Evolutionary conservation across 2,888 invertebrate species (phyloP).

Genomic region (Cyrtodaria siliqua): DNA sequence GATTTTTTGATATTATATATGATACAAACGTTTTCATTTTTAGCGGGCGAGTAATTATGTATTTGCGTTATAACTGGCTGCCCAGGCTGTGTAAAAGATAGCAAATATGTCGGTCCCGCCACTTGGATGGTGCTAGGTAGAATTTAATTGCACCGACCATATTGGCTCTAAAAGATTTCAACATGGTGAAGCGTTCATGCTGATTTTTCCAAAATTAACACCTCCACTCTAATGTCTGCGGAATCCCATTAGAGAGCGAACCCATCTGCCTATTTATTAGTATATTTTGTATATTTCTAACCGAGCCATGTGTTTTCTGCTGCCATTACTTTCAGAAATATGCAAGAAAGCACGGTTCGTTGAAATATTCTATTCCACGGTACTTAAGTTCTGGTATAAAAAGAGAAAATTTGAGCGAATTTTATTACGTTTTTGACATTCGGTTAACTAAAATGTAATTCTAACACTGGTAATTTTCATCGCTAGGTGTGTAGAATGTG

Average conservation of each 20-base stretch:
- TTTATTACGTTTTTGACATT: constrained; percentile 58
- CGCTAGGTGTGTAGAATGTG: constrained; percentile 52
- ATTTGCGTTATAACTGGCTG: too few relatives aligned
- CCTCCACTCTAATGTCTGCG: constrained; percentile 39
- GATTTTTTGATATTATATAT: too few relatives aligned
- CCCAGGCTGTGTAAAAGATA: background rate
- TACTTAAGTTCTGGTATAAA: constrained; percentile 51
- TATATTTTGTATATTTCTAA: constrained; percentile 55
- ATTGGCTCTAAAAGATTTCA: constrained; percentile 40
- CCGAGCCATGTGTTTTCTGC: constrained; percentile 60
- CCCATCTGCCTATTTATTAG: constrained; percentile 55
- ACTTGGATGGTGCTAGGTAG: constrained; percentile 26
- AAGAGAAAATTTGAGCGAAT: constrained; percentile 46
- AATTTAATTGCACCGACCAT: constrained; percentile 60
- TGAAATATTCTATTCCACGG: constrained; percentile 56
- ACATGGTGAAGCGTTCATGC: constrained; percentile 41
- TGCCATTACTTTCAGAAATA: constrained; percentile 32
- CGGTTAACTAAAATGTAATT: constrained; percentile 57
- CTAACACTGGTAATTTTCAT: constrained; percentile 60
- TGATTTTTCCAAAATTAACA: constrained; percentile 52
- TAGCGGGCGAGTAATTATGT: too few relatives aligned
- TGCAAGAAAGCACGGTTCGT: constrained; percentile 63
- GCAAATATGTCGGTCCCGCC: constrained; percentile 18
- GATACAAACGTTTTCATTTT: too few relatives aligned
- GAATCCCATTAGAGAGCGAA: constrained; percentile 38